Base-by-base conservation (phyloP, 2,888 invertebrate species). In the Euclidia mi region DNA sequence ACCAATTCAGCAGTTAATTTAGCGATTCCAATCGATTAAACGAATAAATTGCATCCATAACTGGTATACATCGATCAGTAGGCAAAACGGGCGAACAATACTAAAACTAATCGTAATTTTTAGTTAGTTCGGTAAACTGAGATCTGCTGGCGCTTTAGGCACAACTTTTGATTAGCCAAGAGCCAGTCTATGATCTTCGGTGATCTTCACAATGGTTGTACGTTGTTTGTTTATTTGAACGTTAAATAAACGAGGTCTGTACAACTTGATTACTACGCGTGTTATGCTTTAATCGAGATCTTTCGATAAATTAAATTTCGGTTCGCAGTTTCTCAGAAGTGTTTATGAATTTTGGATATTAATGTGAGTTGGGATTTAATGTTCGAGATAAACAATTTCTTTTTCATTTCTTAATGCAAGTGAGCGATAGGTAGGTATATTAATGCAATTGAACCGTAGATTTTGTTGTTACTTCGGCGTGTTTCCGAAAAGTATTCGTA, bases 141-240 rank as follows among this genome's bases (percentile, higher is more conserved):
- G 69, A 78, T 77, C 75, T 71, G 79, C 79, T 74, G 79, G 70
- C 72, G 65, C 71, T 75, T 62, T 60, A 70, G 55, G 55, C 37
- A n/a, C n/a, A 85, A 86, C 69, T 87, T 87, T 84, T 87, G 88
- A 88, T 88, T 88, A 78, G 83, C 71, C 71, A 50, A 63, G 74
- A 78, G 76, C 65, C 73, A 49, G 65, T 50, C 59, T 60, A 73
- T 60, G 63, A 61, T 61, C 60, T 57, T 63, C 15, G 37, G 46
- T 76, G 76, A 74, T 80, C 77, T 68, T 53, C 51, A 48, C 49
- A 77, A 75, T 71, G 71, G 63, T 67, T 57, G 49, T 71, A 71
- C 64, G 78, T 81, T 73, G 66, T 75, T 85, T 87, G 79, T 83
- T 81, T 82, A 81, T 79, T 64, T 71, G 66, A 69, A 69, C 71